These are phyloP conservation scores for Hydrozoanthus tunicans DNA, from an alignment of 64 coral and sea anemone genomes.

Conservation along the genomic window DNA sequence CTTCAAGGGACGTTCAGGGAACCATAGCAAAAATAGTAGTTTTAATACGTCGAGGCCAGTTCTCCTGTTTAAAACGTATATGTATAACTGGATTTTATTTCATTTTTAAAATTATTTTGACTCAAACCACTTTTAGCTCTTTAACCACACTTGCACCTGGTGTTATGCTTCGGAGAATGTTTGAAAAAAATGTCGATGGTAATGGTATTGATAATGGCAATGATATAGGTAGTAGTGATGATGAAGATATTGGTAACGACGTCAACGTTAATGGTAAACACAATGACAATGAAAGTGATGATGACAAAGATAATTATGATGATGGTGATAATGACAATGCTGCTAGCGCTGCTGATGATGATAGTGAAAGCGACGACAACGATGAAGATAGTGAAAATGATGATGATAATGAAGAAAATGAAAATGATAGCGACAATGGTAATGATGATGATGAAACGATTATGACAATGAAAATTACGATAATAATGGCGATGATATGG, in stretches of 20 bases:
- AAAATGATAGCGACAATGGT: not conserved
- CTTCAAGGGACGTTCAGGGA: too few relatives aligned
- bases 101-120: too few relatives aligned
- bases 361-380: not conserved
- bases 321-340: not conserved
- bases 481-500: not conserved
- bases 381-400: not conserved
- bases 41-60: too few relatives aligned
- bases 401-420: not conserved
- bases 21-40: too few relatives aligned
- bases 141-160: not conserved
- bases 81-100: too few relatives aligned
- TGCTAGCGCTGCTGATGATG: not conserved
- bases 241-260: not conserved
- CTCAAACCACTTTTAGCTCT: too few relatives aligned
- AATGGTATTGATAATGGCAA: not conserved
- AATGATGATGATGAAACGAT: not conserved
- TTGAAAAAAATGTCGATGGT: not conserved
- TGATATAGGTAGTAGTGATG: not conserved
- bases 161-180: too few relatives aligned
- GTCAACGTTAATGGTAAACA: not conserved
- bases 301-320: too few relatives aligned
- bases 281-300: too few relatives aligned
- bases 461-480: too few relatives aligned
- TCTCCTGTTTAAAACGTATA: too few relatives aligned